Base-by-base conservation (phyloP, 2,797 vertebrate genomes). In the Clarias platycephalus region DNA sequence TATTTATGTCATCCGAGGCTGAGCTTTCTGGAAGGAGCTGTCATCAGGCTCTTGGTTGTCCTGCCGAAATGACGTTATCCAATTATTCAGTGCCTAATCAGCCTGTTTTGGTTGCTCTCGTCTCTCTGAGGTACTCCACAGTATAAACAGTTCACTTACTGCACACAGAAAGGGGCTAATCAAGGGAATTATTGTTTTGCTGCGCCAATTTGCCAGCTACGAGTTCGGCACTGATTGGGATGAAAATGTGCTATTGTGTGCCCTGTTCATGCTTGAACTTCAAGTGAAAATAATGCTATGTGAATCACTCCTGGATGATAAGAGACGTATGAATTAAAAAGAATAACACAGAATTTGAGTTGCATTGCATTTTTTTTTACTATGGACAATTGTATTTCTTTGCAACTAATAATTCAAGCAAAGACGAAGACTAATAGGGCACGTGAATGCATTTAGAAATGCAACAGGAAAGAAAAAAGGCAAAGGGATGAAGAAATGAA, bases 101-200 rank as follows among this genome's bases (percentile, higher is more conserved):
- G 97, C 96, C 97, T 99, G 97, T 99, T 99, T 98, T 97, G 97
- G 97, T 97, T 98, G 97, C 96, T 97, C 96, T 97, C 96, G 96
- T 97, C 97, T 97, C 97, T 96, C 97, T 96, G 97, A 98, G 98
- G 97, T 99, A 98, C 97, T 99, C 96, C 96, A 98, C 97, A 98
- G 96, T 97, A 98, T 99, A 98, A 99, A 99, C 97, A 99, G 97
- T 99, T 99, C 97, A 98, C 98, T 98, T 98, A 98, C 96, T 96
- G 96, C 96, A 96, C 96, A 97, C 97, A 97, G 97, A 99, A 99
- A 98, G 96, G 97, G 97, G 96, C 97, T 99, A 99, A 99, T 99
- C 98, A 99, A 97, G 95, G 96, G 97, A 99, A 99, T 99, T 99
- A 99, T 99, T 99, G 97, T 99, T 99, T 99, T 99, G 96, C 97